Percentiles rank a stretch among this genome's conserved stretches.
These are phyloP conservation scores for Seladonia tumulorum DNA, from an alignment of 2,888 invertebrate species.

Conservation along the genomic window DNA sequence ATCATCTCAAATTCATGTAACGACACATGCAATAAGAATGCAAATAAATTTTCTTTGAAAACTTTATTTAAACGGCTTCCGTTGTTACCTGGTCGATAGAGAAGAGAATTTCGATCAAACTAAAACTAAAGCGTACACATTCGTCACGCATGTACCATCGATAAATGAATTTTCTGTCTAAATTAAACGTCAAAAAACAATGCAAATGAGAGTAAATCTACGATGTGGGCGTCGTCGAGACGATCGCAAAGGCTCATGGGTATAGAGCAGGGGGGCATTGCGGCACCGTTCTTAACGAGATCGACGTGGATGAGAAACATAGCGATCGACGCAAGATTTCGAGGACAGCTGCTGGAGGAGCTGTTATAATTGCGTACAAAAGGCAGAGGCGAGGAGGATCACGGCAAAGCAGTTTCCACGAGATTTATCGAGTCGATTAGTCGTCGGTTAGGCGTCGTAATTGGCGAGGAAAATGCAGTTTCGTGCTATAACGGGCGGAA, in stretches of 20 bases:
- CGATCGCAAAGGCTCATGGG: not conserved
- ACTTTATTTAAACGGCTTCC: too few species aligned
- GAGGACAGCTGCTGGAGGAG: not conserved
- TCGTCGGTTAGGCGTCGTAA: conserved; percentile 38
- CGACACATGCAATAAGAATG: too few species aligned
- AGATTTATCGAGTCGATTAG: conserved; percentile 51
- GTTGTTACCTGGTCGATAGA: too few species aligned
- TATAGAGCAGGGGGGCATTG: conserved; percentile 3
- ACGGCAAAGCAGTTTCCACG: conserved; percentile 22
- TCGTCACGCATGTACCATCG: too few species aligned
- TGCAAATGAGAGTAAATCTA: too few species aligned
- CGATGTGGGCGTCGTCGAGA: conserved; percentile 20
- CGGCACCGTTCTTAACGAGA: conserved; percentile 12
- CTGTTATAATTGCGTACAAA: not conserved
- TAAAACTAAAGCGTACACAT: too few species aligned
- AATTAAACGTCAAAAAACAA: too few species aligned
- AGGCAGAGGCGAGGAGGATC: not conserved
- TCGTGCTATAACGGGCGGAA: conserved; percentile 24
- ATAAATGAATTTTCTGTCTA: too few species aligned
- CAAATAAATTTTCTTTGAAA: too few species aligned
- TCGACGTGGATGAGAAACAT: conserved; percentile 7
- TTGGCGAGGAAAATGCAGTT: conserved; percentile 48
- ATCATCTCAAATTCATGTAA: too few species aligned
- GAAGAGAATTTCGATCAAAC: too few species aligned
- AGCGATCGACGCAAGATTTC: conserved; percentile 37